Base-by-base conservation (phyloP, 2,113 vertebrate species). In the Calypte anna region DNA sequence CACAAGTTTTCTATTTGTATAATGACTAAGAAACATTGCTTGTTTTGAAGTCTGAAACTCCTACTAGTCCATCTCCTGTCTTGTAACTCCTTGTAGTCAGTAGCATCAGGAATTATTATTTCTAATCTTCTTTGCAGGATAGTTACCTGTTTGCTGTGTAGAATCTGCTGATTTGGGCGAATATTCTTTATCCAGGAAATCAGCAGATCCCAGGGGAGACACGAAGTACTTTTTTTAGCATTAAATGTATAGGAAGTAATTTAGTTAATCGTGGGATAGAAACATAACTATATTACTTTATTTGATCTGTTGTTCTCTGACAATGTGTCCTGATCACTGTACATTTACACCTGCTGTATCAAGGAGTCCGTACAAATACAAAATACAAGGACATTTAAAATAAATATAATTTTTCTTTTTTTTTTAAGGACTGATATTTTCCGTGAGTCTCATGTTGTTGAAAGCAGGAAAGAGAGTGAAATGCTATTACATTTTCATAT, bases 241-340 rank as follows among this genome's bases (percentile, higher is more conserved):
- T 86, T 88, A 83, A 88, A 70, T 58, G 22, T 73, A 28, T 75
- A 69, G 58, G n/a, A 58, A 87, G 19, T 63, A 24, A 61, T 86
- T 63, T 88, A 59, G 31, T 87, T 95, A 94, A 88, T 90, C 24
- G 59, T 36, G 48, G 74, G 31, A 82, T 79, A 80, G 73, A 91
- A 88, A 27, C 63, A 55, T 94, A 74, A 78, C 36, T 30, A 31
- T 57, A 36, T 81, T 92, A 91, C 86, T 83, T 92, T 63, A 86
- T 94, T 85, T 83, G 57, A 78, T 46, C 54, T 88, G 59, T 21
- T 93, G 64, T 86, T 93, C 63, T 88, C 75, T 95, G 73, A 40
- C 61, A 82, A 4, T 0, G 2, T 85, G 13, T 93, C 53, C 66
- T 86, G 38, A 43, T 48, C 14, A 7, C 53, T 75, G 5, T 80